phyloP scores from a whole-genome alignment of 2,888 invertebrate species.

The Nematopogon swammerdamellus region DNA sequence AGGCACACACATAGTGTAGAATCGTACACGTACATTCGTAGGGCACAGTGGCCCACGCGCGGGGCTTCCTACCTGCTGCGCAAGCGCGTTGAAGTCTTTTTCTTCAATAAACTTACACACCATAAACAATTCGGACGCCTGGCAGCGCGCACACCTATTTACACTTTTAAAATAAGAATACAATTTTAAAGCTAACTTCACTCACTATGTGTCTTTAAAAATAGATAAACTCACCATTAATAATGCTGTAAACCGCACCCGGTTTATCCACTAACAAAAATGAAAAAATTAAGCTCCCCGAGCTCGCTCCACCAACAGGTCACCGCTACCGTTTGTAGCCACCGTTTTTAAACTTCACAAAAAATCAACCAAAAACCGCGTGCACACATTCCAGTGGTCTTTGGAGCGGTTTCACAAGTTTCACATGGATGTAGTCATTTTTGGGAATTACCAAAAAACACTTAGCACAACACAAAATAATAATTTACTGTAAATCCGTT shows the following conservation, averaged over 20 bases:
- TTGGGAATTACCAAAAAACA: background rate
- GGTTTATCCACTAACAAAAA: background rate
- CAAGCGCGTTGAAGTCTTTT: no score
- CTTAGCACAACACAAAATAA: background rate
- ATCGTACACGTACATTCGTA: no score
- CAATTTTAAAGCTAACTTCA: no score
- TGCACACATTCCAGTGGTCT: background rate
- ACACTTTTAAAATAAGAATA: no score
- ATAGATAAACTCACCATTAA: background rate
- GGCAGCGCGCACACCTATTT: no score
- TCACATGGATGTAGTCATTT: background rate
- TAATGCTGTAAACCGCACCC: background rate
- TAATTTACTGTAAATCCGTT: background rate
- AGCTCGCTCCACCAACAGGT: background rate
- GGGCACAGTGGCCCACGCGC: no score
- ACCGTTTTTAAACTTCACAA: background rate
- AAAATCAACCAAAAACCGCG: background rate
- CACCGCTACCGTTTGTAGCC: background rate
- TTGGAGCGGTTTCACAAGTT: background rate
- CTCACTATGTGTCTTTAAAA: no score
- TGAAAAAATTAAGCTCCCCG: background rate
- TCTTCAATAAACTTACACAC: no score
- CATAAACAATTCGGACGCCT: no score
- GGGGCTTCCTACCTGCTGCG: no score
- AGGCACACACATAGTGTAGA: no score